Evolutionary conservation across 2,797 vertebrate species (phyloP).

Genomic region (Rhabdomys pumilio): DNA sequence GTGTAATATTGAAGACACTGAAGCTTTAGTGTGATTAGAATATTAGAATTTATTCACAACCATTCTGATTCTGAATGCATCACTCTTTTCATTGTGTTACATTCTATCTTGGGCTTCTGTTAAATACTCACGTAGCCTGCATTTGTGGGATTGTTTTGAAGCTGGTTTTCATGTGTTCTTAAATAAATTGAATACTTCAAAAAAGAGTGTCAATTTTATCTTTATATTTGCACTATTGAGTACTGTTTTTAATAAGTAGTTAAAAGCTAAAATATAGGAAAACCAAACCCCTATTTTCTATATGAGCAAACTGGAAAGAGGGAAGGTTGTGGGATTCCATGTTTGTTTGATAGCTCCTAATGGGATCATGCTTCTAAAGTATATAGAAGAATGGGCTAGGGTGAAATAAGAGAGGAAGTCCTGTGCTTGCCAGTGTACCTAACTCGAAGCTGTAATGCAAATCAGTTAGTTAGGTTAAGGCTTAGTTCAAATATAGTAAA

Average conservation of each 20-base stretch:
- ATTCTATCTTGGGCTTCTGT: constrained; percentile 17
- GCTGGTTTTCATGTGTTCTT: constrained; percentile 43
- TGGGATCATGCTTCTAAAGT: background rate
- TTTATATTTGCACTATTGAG: constrained; percentile 43
- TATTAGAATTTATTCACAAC: constrained; percentile 53
- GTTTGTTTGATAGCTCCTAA: constrained; percentile 4
- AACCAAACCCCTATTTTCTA: constrained; percentile 41
- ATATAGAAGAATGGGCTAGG: constrained; percentile 25
- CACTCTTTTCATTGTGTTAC: background rate
- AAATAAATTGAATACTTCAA: constrained; percentile 60
- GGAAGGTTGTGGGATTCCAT: background rate
- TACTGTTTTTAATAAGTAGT: constrained; percentile 63
- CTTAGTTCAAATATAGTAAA: constrained; percentile 44
- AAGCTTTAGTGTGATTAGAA: constrained; percentile 1
- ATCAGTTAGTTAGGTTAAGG: background rate
- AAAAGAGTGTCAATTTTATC: constrained; percentile 10
- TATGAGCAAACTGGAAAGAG: background rate
- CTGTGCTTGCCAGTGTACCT: background rate
- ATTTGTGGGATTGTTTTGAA: constrained; percentile 45
- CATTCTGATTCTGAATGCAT: constrained; percentile 7
- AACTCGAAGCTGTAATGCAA: constrained; percentile 44
- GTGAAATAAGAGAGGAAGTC: constrained; percentile 20
- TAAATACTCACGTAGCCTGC: background rate
- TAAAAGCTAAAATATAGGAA: constrained; percentile 8
- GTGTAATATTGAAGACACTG: constrained; percentile 45